Base-by-base conservation (phyloP, 2,888 invertebrate genomes). In the Meghimatium bilineatum region DNA sequence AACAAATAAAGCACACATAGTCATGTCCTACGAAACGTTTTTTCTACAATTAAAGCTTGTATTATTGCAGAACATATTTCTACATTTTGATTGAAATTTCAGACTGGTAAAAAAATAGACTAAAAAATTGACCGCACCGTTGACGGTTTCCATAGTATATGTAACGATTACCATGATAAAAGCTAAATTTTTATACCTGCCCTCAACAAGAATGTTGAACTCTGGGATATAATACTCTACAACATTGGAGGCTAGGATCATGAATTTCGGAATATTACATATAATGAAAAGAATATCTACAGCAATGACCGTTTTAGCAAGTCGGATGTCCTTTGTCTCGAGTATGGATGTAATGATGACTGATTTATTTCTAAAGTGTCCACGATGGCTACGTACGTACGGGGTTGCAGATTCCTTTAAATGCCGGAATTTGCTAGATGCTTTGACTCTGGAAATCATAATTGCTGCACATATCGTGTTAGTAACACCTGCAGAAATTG, bases 181-280 rank as follows among this genome's bases (percentile, higher is more conserved):
- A 0, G 29, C 32, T 32, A 74, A 20, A 20, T 74, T 74, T 1
- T 49, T 8, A 14, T 49, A 74, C 49, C 12, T 49, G 14, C 44
- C 49, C 1, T 8, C 5, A 23, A 12, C 8, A 20, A 1, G 1
- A 20, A 34, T 29, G 3, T 2, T 52, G 32, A 52, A 52, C 1
- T 74, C 49, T 20, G 52, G 32, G 1, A 26, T 34, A 10, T 32
- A 74, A 17, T n/a, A 32, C 17, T 32, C 23, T 26, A n/a, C n/a
- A 14, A 63, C n/a, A 14, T 20, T 20, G 26, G 5, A 17, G 5
- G 63, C 60, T 1, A 60, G 5, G 1, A 63, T 36, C 26, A 60
- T 63, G 12, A 23, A 38, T 36, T 77, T 77, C 1, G 76, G 76
- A 60, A 77, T n/a, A 26, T 77, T 77, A n/a, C 76, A 77, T 2